Evolutionary conservation across 2,113 vertebrate species (phyloP).

Genomic region (Mobula hypostoma): DNA sequence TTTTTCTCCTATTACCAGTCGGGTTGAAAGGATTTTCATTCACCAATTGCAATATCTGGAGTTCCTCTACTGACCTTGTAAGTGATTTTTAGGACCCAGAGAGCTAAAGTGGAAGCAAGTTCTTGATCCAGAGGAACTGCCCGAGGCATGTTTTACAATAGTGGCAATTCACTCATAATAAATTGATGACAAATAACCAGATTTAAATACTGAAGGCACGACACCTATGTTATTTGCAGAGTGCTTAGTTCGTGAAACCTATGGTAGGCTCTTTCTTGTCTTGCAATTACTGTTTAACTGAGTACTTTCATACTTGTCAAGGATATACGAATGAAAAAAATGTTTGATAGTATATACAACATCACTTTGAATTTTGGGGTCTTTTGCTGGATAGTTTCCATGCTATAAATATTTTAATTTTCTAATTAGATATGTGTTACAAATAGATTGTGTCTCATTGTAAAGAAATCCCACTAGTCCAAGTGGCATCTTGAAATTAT

Average conservation of each 20-base stretch:
- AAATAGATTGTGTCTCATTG: neutral
- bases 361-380: neutral
- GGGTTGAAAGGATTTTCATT: too few species aligned
- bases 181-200: neutral
- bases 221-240: neutral
- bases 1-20: too few species aligned
- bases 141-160: neutral
- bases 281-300: neutral
- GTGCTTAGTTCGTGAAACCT: neutral
- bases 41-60: too few species aligned
- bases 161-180: neutral
- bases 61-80: too few species aligned
- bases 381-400: neutral
- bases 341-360: neutral
- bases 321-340: neutral
- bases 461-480: neutral
- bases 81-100: too few species aligned
- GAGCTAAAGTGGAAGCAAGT: too few species aligned
- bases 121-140: too few species aligned
- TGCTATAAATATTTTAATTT: neutral
- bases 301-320: neutral
- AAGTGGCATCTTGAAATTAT: neutral
- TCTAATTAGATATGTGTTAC: neutral
- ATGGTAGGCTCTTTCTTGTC: neutral
- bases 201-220: neutral